A percentile compares a stretch with the other conserved stretches of the same genome.
These are phyloP conservation scores for Hypanus sabinus DNA, from an alignment of 2,113 vertebrate genomes.

Conservation along the genomic window DNA sequence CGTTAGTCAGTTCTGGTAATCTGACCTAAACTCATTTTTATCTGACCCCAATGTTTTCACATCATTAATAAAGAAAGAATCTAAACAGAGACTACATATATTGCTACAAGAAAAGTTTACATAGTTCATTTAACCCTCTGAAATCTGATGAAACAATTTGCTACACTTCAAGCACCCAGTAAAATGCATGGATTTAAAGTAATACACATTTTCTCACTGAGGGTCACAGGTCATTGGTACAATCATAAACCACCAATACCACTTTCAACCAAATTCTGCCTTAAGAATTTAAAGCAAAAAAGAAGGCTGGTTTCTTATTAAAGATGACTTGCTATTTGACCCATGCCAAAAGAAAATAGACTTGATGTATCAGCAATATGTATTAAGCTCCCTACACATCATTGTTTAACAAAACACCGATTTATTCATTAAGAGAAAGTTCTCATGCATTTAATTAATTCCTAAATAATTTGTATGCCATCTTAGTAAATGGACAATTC, in stretches of 20 bases:
- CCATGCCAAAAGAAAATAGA: background rate
- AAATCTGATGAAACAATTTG: slow-evolving; percentile 39
- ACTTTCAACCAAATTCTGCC: background rate
- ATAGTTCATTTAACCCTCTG: slow-evolving; percentile 46
- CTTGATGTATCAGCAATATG: background rate
- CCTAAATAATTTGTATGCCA: background rate
- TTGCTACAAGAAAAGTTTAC: slow-evolving; percentile 44
- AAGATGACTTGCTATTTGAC: background rate
- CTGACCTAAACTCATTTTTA: slow-evolving; percentile 50
- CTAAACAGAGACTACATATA: slow-evolving; percentile 50
- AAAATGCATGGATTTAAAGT: slow-evolving; percentile 6
- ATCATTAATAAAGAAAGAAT: slow-evolving; percentile 57
- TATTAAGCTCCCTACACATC: background rate
- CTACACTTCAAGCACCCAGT: slow-evolving; percentile 16
- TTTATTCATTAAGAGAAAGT: background rate
- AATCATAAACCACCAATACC: background rate
- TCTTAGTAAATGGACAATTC: background rate
- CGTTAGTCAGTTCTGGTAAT: slow-evolving; percentile 42
- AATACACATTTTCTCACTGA: background rate
- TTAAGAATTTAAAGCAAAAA: background rate
- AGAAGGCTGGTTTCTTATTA: too few relatives aligned
- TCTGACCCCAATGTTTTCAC: slow-evolving; percentile 49
- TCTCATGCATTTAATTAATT: background rate
- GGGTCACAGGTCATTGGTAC: background rate
- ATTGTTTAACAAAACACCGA: background rate